Evolutionary conservation across 2,797 vertebrate species (phyloP).

Genomic region (Liasis olivaceus): DNA sequence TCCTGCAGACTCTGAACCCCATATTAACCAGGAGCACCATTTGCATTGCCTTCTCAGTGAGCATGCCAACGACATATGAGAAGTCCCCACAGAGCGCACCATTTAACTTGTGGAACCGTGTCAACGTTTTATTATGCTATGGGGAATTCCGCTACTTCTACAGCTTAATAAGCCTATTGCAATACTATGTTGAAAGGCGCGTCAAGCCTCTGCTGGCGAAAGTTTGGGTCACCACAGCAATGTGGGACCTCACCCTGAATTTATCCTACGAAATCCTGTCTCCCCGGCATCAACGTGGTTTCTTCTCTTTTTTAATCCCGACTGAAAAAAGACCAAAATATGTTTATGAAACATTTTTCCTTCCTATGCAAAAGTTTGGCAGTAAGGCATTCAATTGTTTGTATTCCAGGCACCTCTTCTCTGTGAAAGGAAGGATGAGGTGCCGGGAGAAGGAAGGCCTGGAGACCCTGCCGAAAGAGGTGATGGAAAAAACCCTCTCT

Average conservation of each 20-base stretch:
- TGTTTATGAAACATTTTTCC: too few species aligned
- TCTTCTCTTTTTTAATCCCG: neutral
- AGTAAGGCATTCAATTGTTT: neutral
- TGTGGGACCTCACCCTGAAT: neutral
- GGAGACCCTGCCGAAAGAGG: neutral
- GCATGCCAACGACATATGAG: too few species aligned
- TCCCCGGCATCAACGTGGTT: neutral
- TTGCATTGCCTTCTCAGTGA: neutral
- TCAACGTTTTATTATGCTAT: neutral
- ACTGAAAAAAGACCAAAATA: neutral
- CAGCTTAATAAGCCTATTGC: neutral
- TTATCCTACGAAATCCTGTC: neutral
- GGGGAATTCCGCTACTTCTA: neutral
- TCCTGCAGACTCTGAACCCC: neutral
- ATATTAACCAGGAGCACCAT: neutral
- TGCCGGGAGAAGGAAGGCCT: neutral
- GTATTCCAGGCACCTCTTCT: neutral
- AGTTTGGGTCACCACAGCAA: neutral
- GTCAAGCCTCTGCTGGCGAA: neutral
- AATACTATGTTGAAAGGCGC: neutral
- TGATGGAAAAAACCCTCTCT: neutral
- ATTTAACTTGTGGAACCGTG: neutral
- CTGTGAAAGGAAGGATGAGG: neutral
- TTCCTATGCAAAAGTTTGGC: neutral
- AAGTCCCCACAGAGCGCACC: neutral